phyloP scores from a whole-genome alignment of 2,888 invertebrate species.

The Apamea anceps region DNA sequence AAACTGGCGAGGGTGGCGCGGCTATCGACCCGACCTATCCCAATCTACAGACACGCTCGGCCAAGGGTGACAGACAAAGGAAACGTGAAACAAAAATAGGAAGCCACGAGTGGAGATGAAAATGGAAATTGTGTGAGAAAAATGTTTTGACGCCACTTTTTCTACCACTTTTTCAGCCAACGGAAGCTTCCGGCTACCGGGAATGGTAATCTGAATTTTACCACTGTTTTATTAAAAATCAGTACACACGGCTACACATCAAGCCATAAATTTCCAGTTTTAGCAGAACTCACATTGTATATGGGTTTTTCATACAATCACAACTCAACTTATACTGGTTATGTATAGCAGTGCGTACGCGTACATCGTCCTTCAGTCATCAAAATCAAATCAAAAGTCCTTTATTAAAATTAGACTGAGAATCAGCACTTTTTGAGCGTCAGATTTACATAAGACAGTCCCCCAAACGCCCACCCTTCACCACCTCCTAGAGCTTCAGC shows the following conservation, averaged over 20 bases:
- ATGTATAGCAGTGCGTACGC: background rate
- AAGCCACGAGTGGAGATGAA: slow-evolving; percentile 5
- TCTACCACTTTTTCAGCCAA: background rate
- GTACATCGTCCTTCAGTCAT: background rate
- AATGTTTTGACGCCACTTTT: background rate
- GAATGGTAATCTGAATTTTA: background rate
- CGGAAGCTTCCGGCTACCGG: no score
- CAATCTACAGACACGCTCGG: slow-evolving; percentile 73
- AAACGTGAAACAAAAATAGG: slow-evolving; percentile 47
- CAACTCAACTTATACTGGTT: background rate
- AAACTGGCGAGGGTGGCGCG: slow-evolving; percentile 57
- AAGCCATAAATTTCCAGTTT: no score
- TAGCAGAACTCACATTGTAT: no score
- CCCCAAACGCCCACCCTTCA: background rate
- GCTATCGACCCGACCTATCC: slow-evolving; percentile 84
- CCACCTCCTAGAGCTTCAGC: background rate
- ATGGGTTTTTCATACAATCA: background rate
- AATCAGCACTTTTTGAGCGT: background rate
- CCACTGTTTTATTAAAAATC: background rate
- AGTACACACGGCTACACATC: no score
- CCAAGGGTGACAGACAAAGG: slow-evolving; percentile 69
- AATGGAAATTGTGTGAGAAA: slow-evolving; percentile 15
- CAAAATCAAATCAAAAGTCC: background rate
- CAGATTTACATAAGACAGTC: background rate
- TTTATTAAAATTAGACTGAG: background rate